These are phyloP conservation scores for Tanytarsus gracilentus DNA, from an alignment of 2,888 invertebrate species.

Conservation along the genomic window DNA sequence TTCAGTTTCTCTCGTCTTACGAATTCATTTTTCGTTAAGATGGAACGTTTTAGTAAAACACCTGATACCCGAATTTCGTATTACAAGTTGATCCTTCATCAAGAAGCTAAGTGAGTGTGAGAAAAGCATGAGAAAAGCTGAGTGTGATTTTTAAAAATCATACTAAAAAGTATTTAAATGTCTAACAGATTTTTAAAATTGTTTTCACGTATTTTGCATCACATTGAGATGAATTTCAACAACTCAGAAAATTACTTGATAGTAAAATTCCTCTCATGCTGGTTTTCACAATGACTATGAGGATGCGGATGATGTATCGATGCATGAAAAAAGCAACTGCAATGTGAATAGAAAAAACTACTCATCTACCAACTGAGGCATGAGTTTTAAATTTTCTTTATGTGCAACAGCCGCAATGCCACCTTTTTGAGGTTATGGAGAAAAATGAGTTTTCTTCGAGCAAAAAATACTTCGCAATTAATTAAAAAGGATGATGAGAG, in stretches of 20 bases:
- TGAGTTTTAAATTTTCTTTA: too few relatives aligned
- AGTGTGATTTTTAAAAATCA: not conserved
- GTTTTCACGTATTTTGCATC: conserved; percentile 18
- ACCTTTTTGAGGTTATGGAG: too few relatives aligned
- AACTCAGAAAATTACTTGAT: not conserved
- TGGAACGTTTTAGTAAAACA: too few relatives aligned
- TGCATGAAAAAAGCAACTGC: not conserved
- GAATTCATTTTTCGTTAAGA: not conserved
- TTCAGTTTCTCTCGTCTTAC: conserved; percentile 2
- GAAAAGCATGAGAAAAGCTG: too few relatives aligned
- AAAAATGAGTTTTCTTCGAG: too few relatives aligned
- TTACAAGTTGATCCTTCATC: not conserved
- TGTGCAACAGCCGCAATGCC: too few relatives aligned
- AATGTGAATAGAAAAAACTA: too few relatives aligned
- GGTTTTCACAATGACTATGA: too few relatives aligned
- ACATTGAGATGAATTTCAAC: not conserved
- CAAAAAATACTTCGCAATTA: conserved; percentile 20
- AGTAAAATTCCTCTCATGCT: not conserved
- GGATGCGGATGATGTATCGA: too few relatives aligned
- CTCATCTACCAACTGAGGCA: too few relatives aligned
- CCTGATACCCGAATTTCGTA: conserved; percentile 7
- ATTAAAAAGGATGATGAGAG: conserved; percentile 21
- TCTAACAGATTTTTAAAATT: conserved; percentile 1
- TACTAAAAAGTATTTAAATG: too few relatives aligned
- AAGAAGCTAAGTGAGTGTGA: too few relatives aligned